Conservation (phyloP, 2,113 vertebrate species). For the Macrotis lagotis region DNA sequence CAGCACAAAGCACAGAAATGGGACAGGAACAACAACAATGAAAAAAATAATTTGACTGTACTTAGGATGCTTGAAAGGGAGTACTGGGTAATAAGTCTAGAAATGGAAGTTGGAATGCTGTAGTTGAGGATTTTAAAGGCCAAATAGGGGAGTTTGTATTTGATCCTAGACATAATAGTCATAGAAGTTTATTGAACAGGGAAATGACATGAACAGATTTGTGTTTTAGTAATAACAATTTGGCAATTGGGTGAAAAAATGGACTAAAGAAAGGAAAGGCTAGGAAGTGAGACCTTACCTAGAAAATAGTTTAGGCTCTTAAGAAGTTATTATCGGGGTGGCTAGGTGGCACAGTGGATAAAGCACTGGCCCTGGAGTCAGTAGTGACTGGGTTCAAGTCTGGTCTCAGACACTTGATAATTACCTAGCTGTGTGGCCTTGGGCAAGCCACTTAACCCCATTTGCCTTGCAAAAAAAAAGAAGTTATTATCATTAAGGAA, state of each 20-base stretch:
- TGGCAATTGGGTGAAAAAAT: background rate
- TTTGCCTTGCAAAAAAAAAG: no score
- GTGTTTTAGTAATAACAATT: background rate
- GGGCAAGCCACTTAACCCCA: no score
- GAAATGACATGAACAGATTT: background rate
- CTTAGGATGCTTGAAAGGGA: background rate
- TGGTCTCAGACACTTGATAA: no score
- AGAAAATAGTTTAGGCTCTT: background rate
- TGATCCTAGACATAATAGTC: background rate
- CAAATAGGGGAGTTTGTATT: background rate
- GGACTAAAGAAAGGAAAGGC: background rate
- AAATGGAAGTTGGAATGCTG: background rate
- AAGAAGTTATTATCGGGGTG: background rate
- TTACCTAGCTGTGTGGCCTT: no score
- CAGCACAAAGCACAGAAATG: background rate
- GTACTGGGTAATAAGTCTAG: background rate
- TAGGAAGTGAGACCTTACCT: background rate
- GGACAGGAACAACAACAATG: background rate
- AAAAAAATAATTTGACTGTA: background rate
- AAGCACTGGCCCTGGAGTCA: no score
- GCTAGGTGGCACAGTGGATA: no score
- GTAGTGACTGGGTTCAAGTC: no score
- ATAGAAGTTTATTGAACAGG: background rate
- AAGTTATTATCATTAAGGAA: background rate
- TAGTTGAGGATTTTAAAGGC: background rate